These are phyloP conservation scores for Euplexia lucipara DNA, from an alignment of 2,888 invertebrate species.

Conservation along the genomic window DNA sequence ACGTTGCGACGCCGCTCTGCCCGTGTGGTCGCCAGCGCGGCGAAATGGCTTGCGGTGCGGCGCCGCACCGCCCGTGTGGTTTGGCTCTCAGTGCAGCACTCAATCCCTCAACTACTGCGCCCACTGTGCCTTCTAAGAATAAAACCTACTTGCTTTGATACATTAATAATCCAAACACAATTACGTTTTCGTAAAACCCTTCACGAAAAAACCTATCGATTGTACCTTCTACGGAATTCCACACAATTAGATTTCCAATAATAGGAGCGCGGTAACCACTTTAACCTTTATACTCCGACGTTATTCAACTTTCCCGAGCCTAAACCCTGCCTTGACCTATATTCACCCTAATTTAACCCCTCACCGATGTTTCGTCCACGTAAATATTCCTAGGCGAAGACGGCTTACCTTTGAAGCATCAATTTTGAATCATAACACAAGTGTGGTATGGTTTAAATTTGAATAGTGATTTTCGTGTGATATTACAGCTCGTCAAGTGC, in stretches of 20 bases:
- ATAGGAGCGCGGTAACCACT: conserved; percentile 54
- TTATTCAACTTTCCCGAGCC: conserved; percentile 68
- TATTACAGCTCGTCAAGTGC: conserved; percentile 39
- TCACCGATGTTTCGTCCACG: conserved; percentile 62
- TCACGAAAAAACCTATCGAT: conserved; percentile 21
- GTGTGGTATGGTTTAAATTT: conserved; percentile 33
- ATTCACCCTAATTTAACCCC: conserved; percentile 74
- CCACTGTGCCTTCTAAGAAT: background rate
- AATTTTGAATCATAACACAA: conserved; percentile 55
- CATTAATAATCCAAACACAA: conserved; percentile 1
- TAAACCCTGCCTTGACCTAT: conserved; percentile 79
- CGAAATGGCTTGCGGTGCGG: too few relatives aligned
- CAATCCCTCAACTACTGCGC: background rate
- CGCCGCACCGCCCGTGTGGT: too few relatives aligned
- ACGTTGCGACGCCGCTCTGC: too few relatives aligned
- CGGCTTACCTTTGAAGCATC: conserved; percentile 23
- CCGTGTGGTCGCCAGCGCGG: too few relatives aligned
- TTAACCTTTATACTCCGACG: conserved; percentile 60
- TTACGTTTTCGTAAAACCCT: background rate
- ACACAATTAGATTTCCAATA: conserved; percentile 63
- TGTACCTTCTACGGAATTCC: conserved; percentile 50
- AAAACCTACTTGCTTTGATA: conserved; percentile 1
- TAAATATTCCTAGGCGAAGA: conserved; percentile 63
- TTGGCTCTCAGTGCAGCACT: too few relatives aligned
- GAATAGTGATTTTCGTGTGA: conserved; percentile 10